Base-by-base conservation (phyloP, 2,888 invertebrate genomes). In the Acronicta aceris region DNA sequence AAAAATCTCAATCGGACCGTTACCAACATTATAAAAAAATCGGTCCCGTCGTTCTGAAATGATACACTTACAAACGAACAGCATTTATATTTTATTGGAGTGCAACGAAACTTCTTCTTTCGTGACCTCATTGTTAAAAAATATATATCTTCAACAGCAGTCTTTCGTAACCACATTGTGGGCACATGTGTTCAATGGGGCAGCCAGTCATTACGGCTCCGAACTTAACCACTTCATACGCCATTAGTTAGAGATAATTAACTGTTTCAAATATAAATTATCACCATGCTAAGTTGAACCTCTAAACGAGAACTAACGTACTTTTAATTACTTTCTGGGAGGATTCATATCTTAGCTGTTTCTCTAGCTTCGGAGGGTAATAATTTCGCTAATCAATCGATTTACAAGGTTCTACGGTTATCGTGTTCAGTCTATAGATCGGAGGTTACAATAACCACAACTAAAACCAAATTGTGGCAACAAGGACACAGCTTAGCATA, bases 241-340 rank as follows among this genome's bases (percentile, higher is more conserved):
- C 68, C 62, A 72, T 72, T 76, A 63, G 8, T 42, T 16, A 45
- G 16, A 62, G 45, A 65, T 72, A 55, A 71, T 75, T 69, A 64
- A 59, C 49, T 9, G 13, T 40, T 48, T 47, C 10, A 51, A 48
- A 51, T 45, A 17, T 66, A 25, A 71, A 63, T 62, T 58, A 67
- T 55, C 41, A 13, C 30, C 12, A 49, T 15, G 30, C 42, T 52
- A 36, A 45, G 45, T 25, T 49, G 25, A 2, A 46, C 33, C 21
- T 21, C 21, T 21, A 21, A 21, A 21, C 8, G 36, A 56, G 53
- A 8, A 33, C 1, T 16, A 17, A 48, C 10, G 9, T 43, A 43
- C 38, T 6, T n/a, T n/a, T 38, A 38, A 38, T n/a, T 38, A n/a
- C n/a, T 38, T 38, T 38, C 38, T 38, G 38, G n/a, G n/a, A 38